Percentiles rank a stretch among this genome's conserved stretches.
Evolutionary conservation across 2,888 invertebrate species (phyloP).

Genomic region (Noctua fimbriata): DNA sequence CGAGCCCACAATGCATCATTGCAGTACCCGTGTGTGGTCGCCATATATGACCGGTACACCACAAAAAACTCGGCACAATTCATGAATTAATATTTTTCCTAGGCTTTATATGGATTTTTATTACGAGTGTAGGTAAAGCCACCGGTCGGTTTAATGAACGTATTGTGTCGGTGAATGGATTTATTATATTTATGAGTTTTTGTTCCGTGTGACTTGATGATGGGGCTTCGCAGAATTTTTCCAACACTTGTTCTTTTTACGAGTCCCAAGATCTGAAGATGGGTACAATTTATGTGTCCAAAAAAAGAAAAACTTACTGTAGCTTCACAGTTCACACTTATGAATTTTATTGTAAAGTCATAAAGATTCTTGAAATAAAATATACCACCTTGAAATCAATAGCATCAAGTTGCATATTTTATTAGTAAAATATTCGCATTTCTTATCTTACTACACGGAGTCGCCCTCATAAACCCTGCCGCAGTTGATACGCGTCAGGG

Average conservation of each 20-base stretch:
- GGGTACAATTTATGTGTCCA: slow-evolving; percentile 2
- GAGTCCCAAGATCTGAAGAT: slow-evolving; percentile 16
- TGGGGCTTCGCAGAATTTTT: slow-evolving; percentile 26
- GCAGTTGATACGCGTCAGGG: slow-evolving; percentile 70
- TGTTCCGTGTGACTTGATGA: slow-evolving; percentile 48
- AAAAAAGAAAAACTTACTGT: slow-evolving; percentile 7
- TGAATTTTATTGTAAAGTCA: background rate
- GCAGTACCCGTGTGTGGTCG: slow-evolving; percentile 76
- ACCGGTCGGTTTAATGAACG: slow-evolving; percentile 57
- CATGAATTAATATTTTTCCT: slow-evolving; percentile 69
- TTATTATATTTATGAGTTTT: slow-evolving; percentile 61
- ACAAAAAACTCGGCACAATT: slow-evolving; percentile 68
- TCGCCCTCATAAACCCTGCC: slow-evolving; percentile 63
- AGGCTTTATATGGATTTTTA: slow-evolving; percentile 69
- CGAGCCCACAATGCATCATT: slow-evolving; percentile 76
- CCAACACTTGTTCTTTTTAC: slow-evolving; percentile 20
- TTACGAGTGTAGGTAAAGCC: slow-evolving; percentile 51
- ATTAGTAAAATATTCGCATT: slow-evolving; percentile 50
- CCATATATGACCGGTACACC: slow-evolving; percentile 70
- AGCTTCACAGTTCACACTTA: slow-evolving; percentile 11
- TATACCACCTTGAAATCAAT: slow-evolving; percentile 7
- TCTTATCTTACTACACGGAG: slow-evolving; percentile 56
- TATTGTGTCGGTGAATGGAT: slow-evolving; percentile 63
- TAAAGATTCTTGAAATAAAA: slow-evolving; percentile 16
- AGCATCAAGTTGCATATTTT: slow-evolving; percentile 36